A percentile compares a stretch with the other conserved stretches of the same genome.
Evolutionary conservation across 2,888 invertebrate species (phyloP).

Genomic region (Aporophyla nigra): DNA sequence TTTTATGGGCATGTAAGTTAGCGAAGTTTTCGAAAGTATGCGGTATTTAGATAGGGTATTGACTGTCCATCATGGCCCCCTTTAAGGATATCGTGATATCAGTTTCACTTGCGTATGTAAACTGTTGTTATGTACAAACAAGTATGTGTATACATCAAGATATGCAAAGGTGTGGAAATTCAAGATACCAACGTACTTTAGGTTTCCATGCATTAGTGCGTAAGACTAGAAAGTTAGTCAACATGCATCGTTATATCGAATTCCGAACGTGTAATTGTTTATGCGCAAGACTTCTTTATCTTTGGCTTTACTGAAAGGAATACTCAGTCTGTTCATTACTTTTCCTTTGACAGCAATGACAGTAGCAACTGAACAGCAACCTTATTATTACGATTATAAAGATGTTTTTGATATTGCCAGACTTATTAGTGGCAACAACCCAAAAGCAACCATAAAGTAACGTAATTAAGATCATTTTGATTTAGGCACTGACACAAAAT

Average conservation of each 20-base stretch:
- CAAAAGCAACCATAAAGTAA: too few species aligned
- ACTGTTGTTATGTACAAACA: not conserved
- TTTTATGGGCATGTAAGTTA: not conserved
- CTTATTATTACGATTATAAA: too few species aligned
- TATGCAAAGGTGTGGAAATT: conserved; percentile 43
- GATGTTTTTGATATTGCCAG: too few species aligned
- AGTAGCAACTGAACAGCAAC: too few species aligned
- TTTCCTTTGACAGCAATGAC: too few species aligned
- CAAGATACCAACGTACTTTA: conserved; percentile 25
- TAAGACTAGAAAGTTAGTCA: conserved; percentile 51
- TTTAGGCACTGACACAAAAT: too few species aligned
- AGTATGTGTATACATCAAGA: conserved; percentile 11
- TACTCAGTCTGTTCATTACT: too few species aligned
- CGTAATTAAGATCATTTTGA: too few species aligned
- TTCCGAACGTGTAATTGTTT: not conserved
- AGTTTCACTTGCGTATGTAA: conserved; percentile 39
- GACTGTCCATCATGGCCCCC: not conserved
- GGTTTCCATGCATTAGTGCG: conserved; percentile 31
- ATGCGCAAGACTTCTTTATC: not conserved
- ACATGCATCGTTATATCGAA: conserved; percentile 11
- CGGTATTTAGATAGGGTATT: too few species aligned
- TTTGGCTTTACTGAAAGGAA: not conserved
- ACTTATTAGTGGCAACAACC: too few species aligned
- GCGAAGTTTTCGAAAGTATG: too few species aligned
- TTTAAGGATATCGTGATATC: conserved; percentile 10